Evolutionary conservation across 2,113 vertebrate genomes (phyloP), one percentile per base, ranked within the genome.

Genomic region (Thryonomys swinderianus): DNA sequence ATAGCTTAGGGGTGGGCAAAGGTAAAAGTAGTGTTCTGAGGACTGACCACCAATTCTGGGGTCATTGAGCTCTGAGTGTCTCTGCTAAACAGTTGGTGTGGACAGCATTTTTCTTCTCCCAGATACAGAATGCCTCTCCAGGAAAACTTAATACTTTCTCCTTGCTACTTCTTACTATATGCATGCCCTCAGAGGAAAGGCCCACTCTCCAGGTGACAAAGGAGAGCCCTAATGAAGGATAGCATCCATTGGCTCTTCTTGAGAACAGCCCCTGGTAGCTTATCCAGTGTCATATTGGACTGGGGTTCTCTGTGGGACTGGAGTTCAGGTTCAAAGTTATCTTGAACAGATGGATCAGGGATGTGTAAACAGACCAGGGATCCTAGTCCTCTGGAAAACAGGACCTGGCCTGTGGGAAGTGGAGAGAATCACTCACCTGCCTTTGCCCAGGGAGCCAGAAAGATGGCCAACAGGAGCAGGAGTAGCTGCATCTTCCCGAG

Each of bases 351-450:
- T 21, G 48, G 40, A 5, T 37, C 55, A 34, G 37, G n/a, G 34
- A 2, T 18, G 12, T n/a, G 18, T 11, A 30, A 45, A 76, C 27
- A n/a, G 10, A 3, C 4, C 30, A 48, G 21, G 30, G 23, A 27
- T 45, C 37, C 51, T n/a, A 23, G 21, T 18, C 34, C 5, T 20
- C 6, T 59, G 13, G 55, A 32, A 34, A 7, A 8, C 20, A 55
- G 62, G 16, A 4, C 16, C 11, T 7, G 80, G 42, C 18, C n/a
- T 79, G 14, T 20, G 40, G 81, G 55, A 25, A 14, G 5, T 18
- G 3, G 45, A 51, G 61, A 14, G 3, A 23, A 9, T 88, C 73
- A 97, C 96, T 97, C 48, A 98, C 93, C 97, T 91, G 96, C 53
- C 16, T 90, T 8, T 80, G 85, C 4, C 2, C 5, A 3, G 1